Evolutionary conservation across 2,113 vertebrate genomes (phyloP).

Genomic region (Carlito syrichta): DNA sequence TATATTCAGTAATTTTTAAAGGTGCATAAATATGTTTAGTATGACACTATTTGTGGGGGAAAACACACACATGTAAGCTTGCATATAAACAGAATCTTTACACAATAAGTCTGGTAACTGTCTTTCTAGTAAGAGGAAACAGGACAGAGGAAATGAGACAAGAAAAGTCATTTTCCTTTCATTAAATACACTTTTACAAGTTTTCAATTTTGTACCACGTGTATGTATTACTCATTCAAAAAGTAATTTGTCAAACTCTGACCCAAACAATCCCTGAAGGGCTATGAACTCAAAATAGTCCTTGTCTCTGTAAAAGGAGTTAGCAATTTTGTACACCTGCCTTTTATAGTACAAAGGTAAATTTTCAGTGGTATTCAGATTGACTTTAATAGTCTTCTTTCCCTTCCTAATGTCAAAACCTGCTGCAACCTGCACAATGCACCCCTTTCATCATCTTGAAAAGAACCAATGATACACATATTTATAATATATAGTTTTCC

Average conservation of each 20-base stretch:
- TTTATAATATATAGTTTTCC: background rate
- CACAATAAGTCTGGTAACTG: background rate
- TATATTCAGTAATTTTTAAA: background rate
- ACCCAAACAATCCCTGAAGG: background rate
- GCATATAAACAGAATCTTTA: background rate
- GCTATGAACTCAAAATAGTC: constrained; percentile 1
- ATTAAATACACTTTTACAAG: background rate
- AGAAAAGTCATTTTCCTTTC: background rate
- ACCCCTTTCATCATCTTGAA: background rate
- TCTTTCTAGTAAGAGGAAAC: background rate
- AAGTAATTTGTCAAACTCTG: background rate
- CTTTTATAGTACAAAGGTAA: background rate
- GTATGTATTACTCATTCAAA: background rate
- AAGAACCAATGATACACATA: background rate
- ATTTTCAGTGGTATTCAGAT: background rate
- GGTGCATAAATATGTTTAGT: background rate
- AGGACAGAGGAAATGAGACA: no score
- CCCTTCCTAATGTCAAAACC: background rate
- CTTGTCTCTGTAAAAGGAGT: background rate
- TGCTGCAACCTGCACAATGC: background rate
- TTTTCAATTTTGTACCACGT: background rate
- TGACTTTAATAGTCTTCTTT: background rate
- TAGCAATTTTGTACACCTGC: background rate
- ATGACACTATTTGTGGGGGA: background rate
- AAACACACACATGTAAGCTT: background rate